Evolutionary conservation across 1,140 invertebrate genomes (phyloP), one percentile per base, ranked within the genome.

Genomic region (Neotoxoptera formosana): DNA sequence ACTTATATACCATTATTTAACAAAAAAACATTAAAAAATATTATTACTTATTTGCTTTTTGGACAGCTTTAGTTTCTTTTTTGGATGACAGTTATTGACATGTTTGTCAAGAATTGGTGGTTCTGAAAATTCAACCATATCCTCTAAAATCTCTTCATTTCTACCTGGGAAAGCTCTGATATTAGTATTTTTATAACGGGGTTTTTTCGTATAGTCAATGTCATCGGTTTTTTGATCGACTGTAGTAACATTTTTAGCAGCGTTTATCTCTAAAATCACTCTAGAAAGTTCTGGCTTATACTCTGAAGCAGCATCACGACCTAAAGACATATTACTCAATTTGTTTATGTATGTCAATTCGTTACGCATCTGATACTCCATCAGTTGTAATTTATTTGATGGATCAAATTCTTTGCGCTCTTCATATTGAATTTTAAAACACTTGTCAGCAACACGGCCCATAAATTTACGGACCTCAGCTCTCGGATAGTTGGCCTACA

Each of bases 401-500:
- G 8, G 23, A 86, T 84, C 30, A 21, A 86, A 56, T 1, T 17
- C 11, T 45, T 8, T 67, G 0, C 91, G 91, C 21, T 93, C 81
- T 53, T 93, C 81, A 1, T 93, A 93, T 21, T 56, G 21, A 34
- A 8, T 25, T 21, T 41, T 23, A 53, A 93, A 93, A 56, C 56
- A 83, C 0, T 86, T 56, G 9, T 93, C 76, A 41, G 91, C 91
- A 0, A 56, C 36, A 3, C 91, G 91, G 4, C 91, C 91, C 91
- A 93, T 56, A 53, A 41, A 51, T 56, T 93, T 93, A 17, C 91
- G 47, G 8, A 93, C 36, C 6, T 41, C 34, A 0, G 7, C 20
- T n/a, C 91, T 93, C 30, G 91, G 91, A 56, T 93, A 93, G n/a
- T 84, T 93, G 14, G 91, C 91, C 91, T 93, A 14, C 3, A 30